phyloP scores from a whole-genome alignment of 1,140 invertebrate species.

The Cyrtorhinus lividipennis region DNA sequence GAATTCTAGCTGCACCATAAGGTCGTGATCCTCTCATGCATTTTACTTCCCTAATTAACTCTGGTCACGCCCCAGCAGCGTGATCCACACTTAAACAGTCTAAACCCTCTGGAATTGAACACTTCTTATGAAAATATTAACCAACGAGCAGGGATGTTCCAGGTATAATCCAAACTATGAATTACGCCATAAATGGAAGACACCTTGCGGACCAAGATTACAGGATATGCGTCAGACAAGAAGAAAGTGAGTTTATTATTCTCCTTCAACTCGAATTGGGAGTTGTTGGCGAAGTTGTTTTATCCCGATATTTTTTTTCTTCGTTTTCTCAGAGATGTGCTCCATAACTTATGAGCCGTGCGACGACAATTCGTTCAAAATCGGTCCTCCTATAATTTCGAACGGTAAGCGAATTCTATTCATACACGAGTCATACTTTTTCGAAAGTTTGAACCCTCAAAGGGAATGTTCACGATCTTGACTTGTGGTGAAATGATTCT shows the following conservation, averaged over 20 bases:
- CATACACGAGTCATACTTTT: neutral
- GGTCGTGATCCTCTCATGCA: too few relatives aligned
- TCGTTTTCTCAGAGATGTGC: conserved; percentile 37
- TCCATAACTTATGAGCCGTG: conserved; percentile 62
- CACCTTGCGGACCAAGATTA: conserved; percentile 65
- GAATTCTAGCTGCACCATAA: too few relatives aligned
- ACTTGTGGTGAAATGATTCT: too few relatives aligned
- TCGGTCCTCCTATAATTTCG: conserved; percentile 36
- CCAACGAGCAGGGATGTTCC: conserved; percentile 17
- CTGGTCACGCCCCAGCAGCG: too few relatives aligned
- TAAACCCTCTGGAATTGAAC: too few relatives aligned
- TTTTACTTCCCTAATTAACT: too few relatives aligned
- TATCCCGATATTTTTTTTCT: neutral
- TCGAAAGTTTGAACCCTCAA: too few relatives aligned
- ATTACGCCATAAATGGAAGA: conserved; percentile 62
- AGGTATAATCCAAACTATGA: conserved; percentile 55
- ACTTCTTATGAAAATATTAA: too few relatives aligned
- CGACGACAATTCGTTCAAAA: conserved; percentile 56
- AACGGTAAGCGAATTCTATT: neutral
- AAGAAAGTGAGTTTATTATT: conserved; percentile 35
- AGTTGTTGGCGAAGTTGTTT: neutral
- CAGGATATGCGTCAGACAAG: conserved; percentile 55
- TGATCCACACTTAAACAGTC: too few relatives aligned
- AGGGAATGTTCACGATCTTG: neutral
- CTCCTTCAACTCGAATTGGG: too few relatives aligned